Evolutionary conservation across 2,113 vertebrate genomes (phyloP).

Genomic region (Hippocampus barbouri): DNA sequence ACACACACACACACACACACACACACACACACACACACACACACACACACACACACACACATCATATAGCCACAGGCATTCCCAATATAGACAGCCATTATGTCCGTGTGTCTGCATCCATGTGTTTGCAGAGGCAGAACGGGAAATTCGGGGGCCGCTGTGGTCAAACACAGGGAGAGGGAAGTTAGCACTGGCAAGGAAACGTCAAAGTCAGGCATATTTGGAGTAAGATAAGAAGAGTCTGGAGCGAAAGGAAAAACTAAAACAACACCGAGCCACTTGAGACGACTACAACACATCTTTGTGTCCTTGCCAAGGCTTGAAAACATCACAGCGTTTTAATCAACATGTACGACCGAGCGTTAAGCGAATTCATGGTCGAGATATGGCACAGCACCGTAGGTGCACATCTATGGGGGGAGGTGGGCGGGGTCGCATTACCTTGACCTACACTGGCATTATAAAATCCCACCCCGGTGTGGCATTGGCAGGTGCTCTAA

Average conservation of each 20-base stretch:
- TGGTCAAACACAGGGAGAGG: constrained; percentile 57
- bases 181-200: constrained; percentile 62
- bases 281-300: constrained; percentile 54
- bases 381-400: constrained; percentile 12
- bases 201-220: constrained; percentile 68
- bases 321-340: constrained; percentile 35
- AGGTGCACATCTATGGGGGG: constrained; percentile 11
- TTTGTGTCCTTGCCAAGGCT: constrained; percentile 44
- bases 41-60: constrained; percentile 28
- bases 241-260: constrained; percentile 66
- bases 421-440: constrained; percentile 9
- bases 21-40: constrained; percentile 29
- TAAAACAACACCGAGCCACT: constrained; percentile 65
- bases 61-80: constrained; percentile 56
- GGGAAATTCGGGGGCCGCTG: constrained; percentile 63
- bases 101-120: constrained; percentile 48
- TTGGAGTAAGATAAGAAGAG: constrained; percentile 75
- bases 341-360: constrained; percentile 47
- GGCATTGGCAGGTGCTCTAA: constrained; percentile 71
- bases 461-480: constrained; percentile 50
- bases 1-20: constrained; percentile 29
- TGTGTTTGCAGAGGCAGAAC: constrained; percentile 52
- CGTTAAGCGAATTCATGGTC: constrained; percentile 42
- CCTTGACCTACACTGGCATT: constrained; percentile 44
- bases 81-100: constrained; percentile 60